phyloP scores from a whole-genome alignment of 2,888 invertebrate species.

The Sphecodes monilicornis region DNA sequence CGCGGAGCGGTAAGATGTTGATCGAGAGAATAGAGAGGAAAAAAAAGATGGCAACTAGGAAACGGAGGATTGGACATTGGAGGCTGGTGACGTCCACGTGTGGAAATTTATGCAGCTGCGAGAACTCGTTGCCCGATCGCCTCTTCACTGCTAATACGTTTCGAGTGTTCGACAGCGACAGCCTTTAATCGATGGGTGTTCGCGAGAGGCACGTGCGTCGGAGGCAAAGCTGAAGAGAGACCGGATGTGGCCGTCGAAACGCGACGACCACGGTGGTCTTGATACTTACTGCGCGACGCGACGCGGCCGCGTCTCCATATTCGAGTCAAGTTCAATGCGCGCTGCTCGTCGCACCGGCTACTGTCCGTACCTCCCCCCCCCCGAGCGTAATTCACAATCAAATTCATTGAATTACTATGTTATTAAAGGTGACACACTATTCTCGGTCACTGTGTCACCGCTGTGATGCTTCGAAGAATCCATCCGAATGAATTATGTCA shows the following conservation, averaged over 20 bases:
- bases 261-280: background rate
- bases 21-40: background rate
- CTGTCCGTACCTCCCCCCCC: background rate
- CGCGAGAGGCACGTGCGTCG: conserved; percentile 7
- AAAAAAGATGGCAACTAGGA: background rate
- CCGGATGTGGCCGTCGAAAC: conserved; percentile 30
- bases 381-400: background rate
- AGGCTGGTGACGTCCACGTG: background rate
- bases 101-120: background rate
- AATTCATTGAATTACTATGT: background rate
- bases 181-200: conserved; percentile 10
- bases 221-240: background rate
- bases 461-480: background rate
- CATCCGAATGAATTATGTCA: background rate
- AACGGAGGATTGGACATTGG: background rate
- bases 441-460: background rate
- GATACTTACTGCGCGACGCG: conserved; percentile 10
- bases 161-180: background rate
- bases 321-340: conserved; percentile 13
- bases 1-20: background rate
- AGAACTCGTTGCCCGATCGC: background rate
- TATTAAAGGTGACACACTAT: background rate
- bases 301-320: conserved; percentile 8
- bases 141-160: background rate
- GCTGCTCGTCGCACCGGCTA: background rate